Evolutionary conservation across 2,888 invertebrate species (phyloP).

Genomic region (Drosophila maculinotata): DNA sequence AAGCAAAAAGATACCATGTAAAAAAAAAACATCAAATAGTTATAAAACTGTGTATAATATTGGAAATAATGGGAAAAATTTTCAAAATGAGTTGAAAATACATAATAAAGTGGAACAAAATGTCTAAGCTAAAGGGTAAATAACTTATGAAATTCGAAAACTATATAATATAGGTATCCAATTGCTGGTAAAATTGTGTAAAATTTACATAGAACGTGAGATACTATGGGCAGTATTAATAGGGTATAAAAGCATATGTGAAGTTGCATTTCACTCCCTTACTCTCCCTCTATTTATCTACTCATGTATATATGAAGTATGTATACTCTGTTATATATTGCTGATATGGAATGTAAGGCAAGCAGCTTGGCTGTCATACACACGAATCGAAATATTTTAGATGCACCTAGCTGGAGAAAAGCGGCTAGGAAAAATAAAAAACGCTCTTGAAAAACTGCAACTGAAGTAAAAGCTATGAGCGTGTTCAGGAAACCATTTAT

Average conservation of each 20-base stretch:
- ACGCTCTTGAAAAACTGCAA: constrained; percentile 12
- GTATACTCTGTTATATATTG: constrained; percentile 12
- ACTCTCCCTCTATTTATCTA: neutral
- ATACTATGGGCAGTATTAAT: neutral
- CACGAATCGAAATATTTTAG: constrained; percentile 48
- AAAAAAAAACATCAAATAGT: too few species aligned
- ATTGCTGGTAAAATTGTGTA: too few species aligned
- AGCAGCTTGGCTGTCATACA: constrained; percentile 39
- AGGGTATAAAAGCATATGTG: constrained; percentile 8
- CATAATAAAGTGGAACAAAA: too few species aligned
- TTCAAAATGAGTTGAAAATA: too few species aligned
- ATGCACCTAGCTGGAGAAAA: constrained; percentile 40
- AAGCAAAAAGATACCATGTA: constrained; percentile 14
- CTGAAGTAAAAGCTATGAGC: constrained; percentile 37
- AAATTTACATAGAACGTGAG: too few species aligned
- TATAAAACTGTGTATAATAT: too few species aligned
- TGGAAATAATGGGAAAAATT: too few species aligned
- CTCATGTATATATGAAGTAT: constrained; percentile 9
- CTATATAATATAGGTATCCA: too few species aligned
- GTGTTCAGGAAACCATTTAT: constrained; percentile 11
- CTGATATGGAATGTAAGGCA: constrained; percentile 27
- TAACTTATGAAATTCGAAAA: too few species aligned
- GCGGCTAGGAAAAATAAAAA: constrained; percentile 16
- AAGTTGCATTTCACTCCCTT: neutral
- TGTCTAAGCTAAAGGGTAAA: too few species aligned